Base-by-base conservation (phyloP, 2,113 vertebrate genomes). In the Trematomus loennbergii region DNA sequence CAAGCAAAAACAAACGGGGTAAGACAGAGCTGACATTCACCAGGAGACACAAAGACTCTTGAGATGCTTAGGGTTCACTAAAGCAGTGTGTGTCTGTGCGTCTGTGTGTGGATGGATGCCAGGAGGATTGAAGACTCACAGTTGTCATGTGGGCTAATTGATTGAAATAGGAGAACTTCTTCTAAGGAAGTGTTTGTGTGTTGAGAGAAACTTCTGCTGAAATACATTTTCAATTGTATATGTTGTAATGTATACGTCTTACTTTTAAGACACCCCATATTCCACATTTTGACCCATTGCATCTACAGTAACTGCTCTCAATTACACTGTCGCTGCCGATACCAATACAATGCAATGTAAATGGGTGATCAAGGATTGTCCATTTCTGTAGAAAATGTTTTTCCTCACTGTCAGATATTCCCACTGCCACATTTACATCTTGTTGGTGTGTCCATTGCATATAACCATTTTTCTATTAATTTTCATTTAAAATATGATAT, bases 1-100 rank as follows among this genome's bases (percentile, higher is more conserved):
- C 82, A 83, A 87, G 70, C 68, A 78, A 80, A 40, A 86, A 74
- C 77, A 79, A 79, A 87, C 70, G 73, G 65, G 54, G 73, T 79
- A n/a, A 88, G 84, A 86, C 83, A 72, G 57, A 1, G 0, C 43
- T 78, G 76, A 90, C 68, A 91, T 92, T 91, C 81, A 81, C 67
- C 70, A 52, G 55, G 80, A 88, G 83, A 87, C 68, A 48, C 1
- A 0, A 11, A 45, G 64, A 72, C 53, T 72, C 43, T 33, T 2
- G 52, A 78, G 64, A 57, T 55, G 66, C 67, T 61, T 5, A 46
- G 22, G 59, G 87, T 82, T 83, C 61, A 66, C 72, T 40, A 45
- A 2, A 73, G 57, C 78, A 71, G 72, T 84, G 45, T 76, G 79
- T 36, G 46, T 46, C 65, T 29, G 64, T 54, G 22, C 49, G 53